Evolutionary conservation across 1,140 invertebrate species (phyloP), one percentile per base, ranked within the genome.

Genomic region (Goniozus legneri): DNA sequence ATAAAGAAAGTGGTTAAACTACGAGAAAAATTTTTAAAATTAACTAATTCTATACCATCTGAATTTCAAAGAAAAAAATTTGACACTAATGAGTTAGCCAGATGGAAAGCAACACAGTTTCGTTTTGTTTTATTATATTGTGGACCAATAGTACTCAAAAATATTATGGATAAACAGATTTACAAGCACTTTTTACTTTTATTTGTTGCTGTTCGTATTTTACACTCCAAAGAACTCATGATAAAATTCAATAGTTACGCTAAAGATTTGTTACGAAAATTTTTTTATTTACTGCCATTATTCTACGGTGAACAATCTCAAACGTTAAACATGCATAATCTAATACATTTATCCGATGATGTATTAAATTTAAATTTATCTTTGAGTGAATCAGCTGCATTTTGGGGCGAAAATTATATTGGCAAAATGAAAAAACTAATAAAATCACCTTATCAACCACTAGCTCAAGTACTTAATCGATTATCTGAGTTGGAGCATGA

Each of bases 41-140:
- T 49, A 38, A 36, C 40, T 4, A 8, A 8, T 14, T 16, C 47
- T 38, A 16, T 57, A 13, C 47, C 55, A 45, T 6, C 31, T 33
- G 51, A 54, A 14, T 56, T 52, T 39, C 50, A 49, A 43, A 47
- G 50, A 24, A 56, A 56, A 42, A 8, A 15, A 0, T 41, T 40
- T 20, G 41, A 51, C 24, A 21, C 48, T 1, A 18, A 32, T 24
- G 32, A 47, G 18, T 20, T 37, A 1, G 10, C 13, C 1, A 37
- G 38, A 12, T 55, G 52, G 44, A 55, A 55, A 36, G 36, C 48
- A 3, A 47, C 30, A 7, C 37, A 55, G 38, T 44, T 19, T 41
- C 22, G 41, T 16, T 37, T 40, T 38, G 15, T 34, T 42, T 7
- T 43, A 41, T 15, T 54, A 24, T 41, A 33, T 35, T 24, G 36